Evolutionary conservation across 1,140 invertebrate genomes (phyloP).

Genomic region (Tenebrio molitor): DNA sequence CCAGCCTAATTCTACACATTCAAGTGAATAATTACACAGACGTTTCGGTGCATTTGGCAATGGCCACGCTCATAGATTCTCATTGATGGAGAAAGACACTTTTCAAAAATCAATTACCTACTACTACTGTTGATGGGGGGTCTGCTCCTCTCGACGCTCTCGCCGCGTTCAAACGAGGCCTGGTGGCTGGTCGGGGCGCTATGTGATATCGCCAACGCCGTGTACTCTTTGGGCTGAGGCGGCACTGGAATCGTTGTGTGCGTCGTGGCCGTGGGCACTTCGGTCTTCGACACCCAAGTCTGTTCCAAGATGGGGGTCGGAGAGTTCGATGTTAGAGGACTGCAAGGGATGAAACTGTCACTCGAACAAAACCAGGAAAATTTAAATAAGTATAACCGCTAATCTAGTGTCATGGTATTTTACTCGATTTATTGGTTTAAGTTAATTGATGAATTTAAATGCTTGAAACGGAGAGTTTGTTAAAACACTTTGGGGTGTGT

Average conservation of each 20-base stretch:
- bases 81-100: too few species aligned
- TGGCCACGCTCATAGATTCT: too few species aligned
- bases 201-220: conserved; percentile 63
- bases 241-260: conserved; percentile 57
- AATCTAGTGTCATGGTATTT: too few species aligned
- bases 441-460: too few species aligned
- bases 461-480: too few species aligned
- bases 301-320: conserved; percentile 66
- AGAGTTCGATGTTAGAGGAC: conserved; percentile 71
- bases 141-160: conserved; percentile 60
- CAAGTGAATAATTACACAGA: too few species aligned
- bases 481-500: too few species aligned
- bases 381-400: too few species aligned
- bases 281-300: conserved; percentile 62
- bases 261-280: conserved; percentile 62
- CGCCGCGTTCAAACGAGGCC: conserved; percentile 65
- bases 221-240: conserved; percentile 60
- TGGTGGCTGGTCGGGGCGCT: conserved; percentile 64
- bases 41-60: too few species aligned
- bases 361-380: too few species aligned
- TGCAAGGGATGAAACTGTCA: conserved; percentile 57
- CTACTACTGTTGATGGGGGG: conserved; percentile 47
- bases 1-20: too few species aligned
- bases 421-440: too few species aligned
- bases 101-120: conserved; percentile 19